Evolutionary conservation across 2,113 vertebrate species (phyloP), one percentile per base, ranked within the genome.

Genomic region (Lycocorax pyrrhopterus): DNA sequence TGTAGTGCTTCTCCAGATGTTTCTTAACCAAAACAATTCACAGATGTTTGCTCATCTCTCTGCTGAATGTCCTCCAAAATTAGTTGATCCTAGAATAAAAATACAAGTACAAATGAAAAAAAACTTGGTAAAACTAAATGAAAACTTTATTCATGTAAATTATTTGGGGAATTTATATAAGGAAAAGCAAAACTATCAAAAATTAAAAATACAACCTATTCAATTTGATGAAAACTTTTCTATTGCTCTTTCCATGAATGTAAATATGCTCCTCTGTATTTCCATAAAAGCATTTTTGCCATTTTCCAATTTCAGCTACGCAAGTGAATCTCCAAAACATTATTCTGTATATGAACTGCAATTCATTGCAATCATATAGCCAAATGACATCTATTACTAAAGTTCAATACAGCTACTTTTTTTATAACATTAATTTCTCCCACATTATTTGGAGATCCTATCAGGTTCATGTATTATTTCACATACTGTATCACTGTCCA

Each of bases 1-100:
- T 13, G 33, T 19, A 33, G 29, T 9, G 33, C 10, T 51, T 89
- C 52, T 91, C 30, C 93, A 90, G 59, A 77, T 71, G 51, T 17
- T 66, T 74, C 72, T 21, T 66, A 39, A 83, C 39, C 67, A 77
- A 87, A 89, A 52, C 19, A 85, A 67, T 62, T 66, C 87, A 66
- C 44, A 87, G 62, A 43, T 37, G 17, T 59, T 51, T 21, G 33
- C 39, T 97, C 93, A 92, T 93, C 91, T 94, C 46, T 91, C 44
- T 14, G 41, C 11, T 4, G 80, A 58, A 52, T 14, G 52, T 12
- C 74, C 84, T 92, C 92, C 62, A 43, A 87, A 76, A 91, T 74
- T 68, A 62, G 91, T 51, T 1, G 94, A 84, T 39, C 97, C 98
- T 97, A 72, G 14, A 93, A 78, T 35, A 93, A 91, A 72, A 91